These are phyloP conservation scores for Caranx ignobilis DNA, from an alignment of 2,113 vertebrate genomes.

Conservation along the genomic window DNA sequence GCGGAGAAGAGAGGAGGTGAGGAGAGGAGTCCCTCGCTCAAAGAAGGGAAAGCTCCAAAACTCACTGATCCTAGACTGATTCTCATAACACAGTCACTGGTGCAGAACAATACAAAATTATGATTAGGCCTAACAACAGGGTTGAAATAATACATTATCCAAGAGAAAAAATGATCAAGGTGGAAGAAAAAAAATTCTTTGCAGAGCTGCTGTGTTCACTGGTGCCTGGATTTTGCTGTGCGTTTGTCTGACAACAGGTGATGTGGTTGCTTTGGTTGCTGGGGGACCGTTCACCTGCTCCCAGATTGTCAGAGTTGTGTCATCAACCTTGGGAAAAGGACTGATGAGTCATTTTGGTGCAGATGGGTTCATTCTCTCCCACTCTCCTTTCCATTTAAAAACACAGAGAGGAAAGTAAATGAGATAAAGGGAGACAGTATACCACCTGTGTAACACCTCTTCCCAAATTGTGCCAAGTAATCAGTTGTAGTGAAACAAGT, in stretches of 20 bases:
- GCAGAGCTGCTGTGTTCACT: not conserved
- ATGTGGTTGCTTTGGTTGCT: not conserved
- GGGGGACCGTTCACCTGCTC: not conserved
- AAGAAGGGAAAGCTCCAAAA: slow-evolving; percentile 24
- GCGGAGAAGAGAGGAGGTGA: slow-evolving; percentile 18
- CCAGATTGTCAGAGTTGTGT: slow-evolving; percentile 12
- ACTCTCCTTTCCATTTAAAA: slow-evolving; percentile 55
- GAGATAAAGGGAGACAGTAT: slow-evolving; percentile 31
- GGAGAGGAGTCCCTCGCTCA: slow-evolving; percentile 21
- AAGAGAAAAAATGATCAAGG: not conserved
- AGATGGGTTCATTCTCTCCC: slow-evolving; percentile 62
- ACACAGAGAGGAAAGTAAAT: slow-evolving; percentile 30
- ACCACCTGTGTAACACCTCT: slow-evolving; percentile 50
- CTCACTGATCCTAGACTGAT: slow-evolving; percentile 12
- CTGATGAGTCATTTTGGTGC: slow-evolving; percentile 55
- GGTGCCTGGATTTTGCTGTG: slow-evolving; percentile 6
- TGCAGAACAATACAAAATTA: not conserved
- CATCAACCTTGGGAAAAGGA: slow-evolving; percentile 36
- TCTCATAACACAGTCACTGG: not conserved
- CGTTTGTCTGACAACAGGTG: slow-evolving; percentile 20
- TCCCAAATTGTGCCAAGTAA: slow-evolving; percentile 57
- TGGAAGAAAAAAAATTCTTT: not conserved
- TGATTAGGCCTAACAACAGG: not conserved
- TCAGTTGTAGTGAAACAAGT: slow-evolving; percentile 38
- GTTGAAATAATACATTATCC: not conserved